phyloP scores from a whole-genome alignment of 2,113 vertebrate species.

The Alligator mississippiensis region DNA sequence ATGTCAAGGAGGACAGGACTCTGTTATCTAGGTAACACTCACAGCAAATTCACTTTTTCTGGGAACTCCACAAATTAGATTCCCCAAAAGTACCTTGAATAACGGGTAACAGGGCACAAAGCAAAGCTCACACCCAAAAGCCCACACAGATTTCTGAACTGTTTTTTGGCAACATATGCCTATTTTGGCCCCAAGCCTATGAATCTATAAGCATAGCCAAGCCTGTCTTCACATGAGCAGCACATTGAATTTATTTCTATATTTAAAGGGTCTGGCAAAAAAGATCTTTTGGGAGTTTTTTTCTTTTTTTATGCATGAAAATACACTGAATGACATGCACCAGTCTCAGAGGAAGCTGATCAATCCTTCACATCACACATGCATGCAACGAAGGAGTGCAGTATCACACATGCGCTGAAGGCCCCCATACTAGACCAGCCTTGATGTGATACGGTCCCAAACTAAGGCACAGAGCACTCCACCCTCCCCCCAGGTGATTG shows the following conservation, averaged over 20 bases:
- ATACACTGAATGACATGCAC: background rate
- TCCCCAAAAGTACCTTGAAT: background rate
- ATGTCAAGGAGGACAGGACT: background rate
- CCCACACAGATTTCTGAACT: background rate
- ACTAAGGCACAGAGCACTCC: background rate
- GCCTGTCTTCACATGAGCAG: background rate
- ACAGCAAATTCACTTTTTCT: background rate
- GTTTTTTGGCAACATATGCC: background rate
- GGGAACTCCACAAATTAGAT: background rate
- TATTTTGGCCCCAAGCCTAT: background rate
- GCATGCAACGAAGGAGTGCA: background rate
- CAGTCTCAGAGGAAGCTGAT: background rate
- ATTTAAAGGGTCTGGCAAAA: background rate
- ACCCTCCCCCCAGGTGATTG: background rate
- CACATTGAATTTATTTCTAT: background rate
- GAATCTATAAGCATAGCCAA: background rate
- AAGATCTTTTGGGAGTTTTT: background rate
- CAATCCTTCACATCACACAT: background rate
- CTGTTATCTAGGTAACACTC: background rate
- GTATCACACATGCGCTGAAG: background rate
- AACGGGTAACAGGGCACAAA: background rate
- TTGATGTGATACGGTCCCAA: background rate
- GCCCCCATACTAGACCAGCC: background rate
- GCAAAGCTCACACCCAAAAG: background rate
- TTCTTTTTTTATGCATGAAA: background rate